Conservation (phyloP, 2,113 vertebrate species). For the Taurulus bubalis region DNA sequence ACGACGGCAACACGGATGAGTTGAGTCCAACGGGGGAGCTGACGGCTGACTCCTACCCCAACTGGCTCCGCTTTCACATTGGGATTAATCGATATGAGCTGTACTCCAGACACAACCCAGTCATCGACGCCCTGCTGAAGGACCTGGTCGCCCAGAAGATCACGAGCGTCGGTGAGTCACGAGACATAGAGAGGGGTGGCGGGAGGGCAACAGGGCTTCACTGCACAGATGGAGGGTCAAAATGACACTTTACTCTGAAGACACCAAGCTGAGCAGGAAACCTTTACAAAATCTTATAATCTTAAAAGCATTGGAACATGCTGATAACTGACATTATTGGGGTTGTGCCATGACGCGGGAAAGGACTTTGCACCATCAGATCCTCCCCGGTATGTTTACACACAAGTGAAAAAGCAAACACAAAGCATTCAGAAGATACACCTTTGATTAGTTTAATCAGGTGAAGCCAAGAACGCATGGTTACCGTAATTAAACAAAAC, state of each 20-base stretch:
- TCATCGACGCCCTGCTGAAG: constrained; percentile 91
- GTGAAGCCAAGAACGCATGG: neutral
- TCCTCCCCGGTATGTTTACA: neutral
- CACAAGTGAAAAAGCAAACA: neutral
- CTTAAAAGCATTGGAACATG: neutral
- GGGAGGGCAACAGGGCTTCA: neutral
- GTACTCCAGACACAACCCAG: constrained; percentile 92
- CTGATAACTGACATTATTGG: neutral
- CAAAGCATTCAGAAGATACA: neutral
- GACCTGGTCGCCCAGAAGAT: constrained; percentile 94
- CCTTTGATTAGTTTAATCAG: neutral
- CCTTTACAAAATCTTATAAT: too few relatives aligned
- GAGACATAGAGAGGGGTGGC: neutral
- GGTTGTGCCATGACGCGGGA: neutral
- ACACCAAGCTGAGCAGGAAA: neutral
- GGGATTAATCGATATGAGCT: constrained; percentile 97
- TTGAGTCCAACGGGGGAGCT: constrained; percentile 89
- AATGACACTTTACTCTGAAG: constrained; percentile 11
- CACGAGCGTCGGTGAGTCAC: constrained; percentile 95
- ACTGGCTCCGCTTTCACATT: constrained; percentile 99
- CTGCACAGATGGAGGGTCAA: constrained; percentile 20
- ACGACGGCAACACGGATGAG: constrained; percentile 86
- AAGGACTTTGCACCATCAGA: neutral
- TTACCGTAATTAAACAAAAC: neutral
- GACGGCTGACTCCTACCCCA: constrained; percentile 92